Evolutionary conservation across 2,797 vertebrate species (phyloP), one percentile per base, ranked within the genome.

Genomic region (Pipistrellus pipistrellus): DNA sequence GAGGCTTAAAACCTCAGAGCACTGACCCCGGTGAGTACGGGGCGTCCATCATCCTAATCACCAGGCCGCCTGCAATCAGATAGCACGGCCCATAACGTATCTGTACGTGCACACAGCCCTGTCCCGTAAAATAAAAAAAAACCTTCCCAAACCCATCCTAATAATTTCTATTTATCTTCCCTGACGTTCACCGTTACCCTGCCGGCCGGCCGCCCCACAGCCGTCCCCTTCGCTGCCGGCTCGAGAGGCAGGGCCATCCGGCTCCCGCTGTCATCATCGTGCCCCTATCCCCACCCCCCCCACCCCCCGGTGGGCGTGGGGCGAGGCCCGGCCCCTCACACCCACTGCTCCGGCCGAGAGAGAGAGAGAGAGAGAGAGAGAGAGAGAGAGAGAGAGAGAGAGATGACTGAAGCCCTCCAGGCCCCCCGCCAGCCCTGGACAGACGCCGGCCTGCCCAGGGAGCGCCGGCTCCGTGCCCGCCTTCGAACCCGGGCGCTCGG

Each of bases 261-360:
- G 98, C 98, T 98, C 98, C 98, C 98, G 98, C 97, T 97, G 98
- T 98, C 98, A 98, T 99, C 98, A 99, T 97, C 95, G 98, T 98
- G 98, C 98, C 98, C 98, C 38, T 41, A 41, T 41, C 38, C 38
- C 38, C 38, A 6, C 38, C 38, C 38, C 38, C 4, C 44, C 44
- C 44, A 1, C 44, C 8, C 44, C 98, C 98, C 97, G 97, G 97
- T 98, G 98, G 98, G 98, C 98, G 98, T 98, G 98, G 98, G 97
- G 98, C 98, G 97, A 97, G 96, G 97, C 96, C 97, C 98, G 98
- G 98, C 98, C 97, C 3, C 13, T 51, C 48, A 51, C 48, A 4
- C 48, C 14, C 48, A 15, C 48, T 14, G 48, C 15, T 51, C 38
- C 38, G 38, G 38, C 38, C n/a, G n/a, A n/a, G n/a, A n/a, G n/a